Evolutionary conservation across 2,888 invertebrate species (phyloP).

Genomic region (Kuschelorhynchus macadamiae): DNA sequence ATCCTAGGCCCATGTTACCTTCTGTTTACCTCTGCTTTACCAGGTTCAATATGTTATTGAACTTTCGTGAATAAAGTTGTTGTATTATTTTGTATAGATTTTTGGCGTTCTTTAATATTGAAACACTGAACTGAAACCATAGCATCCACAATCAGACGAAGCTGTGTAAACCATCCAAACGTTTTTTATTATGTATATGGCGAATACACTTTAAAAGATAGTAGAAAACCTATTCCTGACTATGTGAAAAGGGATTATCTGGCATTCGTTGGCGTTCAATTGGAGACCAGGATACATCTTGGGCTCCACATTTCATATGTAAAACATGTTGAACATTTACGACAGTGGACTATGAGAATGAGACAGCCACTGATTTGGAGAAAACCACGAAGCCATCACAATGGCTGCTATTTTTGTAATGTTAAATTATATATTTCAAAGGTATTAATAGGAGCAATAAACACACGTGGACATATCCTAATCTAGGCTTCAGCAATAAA

Average conservation of each 20-base stretch:
- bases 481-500: no score
- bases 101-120: constrained; percentile 12
- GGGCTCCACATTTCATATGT: constrained; percentile 51
- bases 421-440: constrained; percentile 8
- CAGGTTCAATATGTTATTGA: background rate
- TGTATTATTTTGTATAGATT: constrained; percentile 6
- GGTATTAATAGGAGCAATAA: constrained; percentile 12
- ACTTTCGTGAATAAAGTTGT: constrained; percentile 3
- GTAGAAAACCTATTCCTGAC: constrained; percentile 20
- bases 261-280: no score
- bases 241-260: constrained; percentile 43
- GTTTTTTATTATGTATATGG: constrained; percentile 12
- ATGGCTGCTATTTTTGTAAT: constrained; percentile 19
- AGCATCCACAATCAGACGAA: constrained; percentile 7
- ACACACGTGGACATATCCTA: constrained; percentile 19
- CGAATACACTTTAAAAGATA: constrained; percentile 14
- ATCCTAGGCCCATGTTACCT: background rate
- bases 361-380: constrained; percentile 48
- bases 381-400: constrained; percentile 21
- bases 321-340: background rate
- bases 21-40: constrained; percentile 7
- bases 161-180: background rate
- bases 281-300: constrained; percentile 52
- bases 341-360: constrained; percentile 43
- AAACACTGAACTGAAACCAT: constrained; percentile 4